Percentiles rank a stretch among this genome's conserved stretches.
Conservation (phyloP, 2,888 invertebrate genomes). For the Agrypnus murinus region DNA sequence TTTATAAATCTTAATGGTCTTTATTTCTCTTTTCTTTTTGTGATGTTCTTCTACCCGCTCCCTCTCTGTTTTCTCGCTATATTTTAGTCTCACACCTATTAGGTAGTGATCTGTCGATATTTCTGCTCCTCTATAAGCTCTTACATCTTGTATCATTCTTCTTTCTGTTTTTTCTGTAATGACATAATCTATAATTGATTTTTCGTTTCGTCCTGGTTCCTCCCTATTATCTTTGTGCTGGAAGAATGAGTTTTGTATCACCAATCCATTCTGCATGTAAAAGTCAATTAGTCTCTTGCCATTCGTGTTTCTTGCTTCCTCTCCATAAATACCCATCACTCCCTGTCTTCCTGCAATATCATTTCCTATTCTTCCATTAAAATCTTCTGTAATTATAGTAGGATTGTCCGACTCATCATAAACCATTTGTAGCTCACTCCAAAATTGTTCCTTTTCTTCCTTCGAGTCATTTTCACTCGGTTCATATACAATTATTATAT, state of each 20-base stretch:
- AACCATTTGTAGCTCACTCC: neutral
- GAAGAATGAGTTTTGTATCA: slow-evolving; percentile 17
- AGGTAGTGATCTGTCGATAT: too few relatives aligned
- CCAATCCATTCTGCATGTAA: too few relatives aligned
- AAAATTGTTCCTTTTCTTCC: slow-evolving; percentile 12
- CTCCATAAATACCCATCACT: slow-evolving; percentile 1
- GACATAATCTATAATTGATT: too few relatives aligned
- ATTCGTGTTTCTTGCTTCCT: slow-evolving; percentile 7
- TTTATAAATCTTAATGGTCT: too few relatives aligned
- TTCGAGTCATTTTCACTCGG: slow-evolving; percentile 1
- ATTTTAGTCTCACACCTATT: too few relatives aligned
- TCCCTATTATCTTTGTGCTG: slow-evolving; percentile 2
- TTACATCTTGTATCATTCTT: too few relatives aligned
- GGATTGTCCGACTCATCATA: slow-evolving; percentile 6
- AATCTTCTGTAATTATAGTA: slow-evolving; percentile 12
- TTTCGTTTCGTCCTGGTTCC: slow-evolving; percentile 19
- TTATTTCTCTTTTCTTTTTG: too few relatives aligned
- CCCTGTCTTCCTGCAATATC: neutral
- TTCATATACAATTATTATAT: slow-evolving; percentile 18
- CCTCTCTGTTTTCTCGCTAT: too few relatives aligned
- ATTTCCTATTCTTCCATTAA: too few relatives aligned
- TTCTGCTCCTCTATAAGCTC: too few relatives aligned
- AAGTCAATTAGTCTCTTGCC: neutral
- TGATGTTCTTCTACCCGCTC: too few relatives aligned
- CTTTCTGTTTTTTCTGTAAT: too few relatives aligned